A percentile compares a stretch with the other conserved stretches of the same genome.
phyloP scores from a whole-genome alignment of 2,113 vertebrate species.

The Petrocephalus zakoni region DNA sequence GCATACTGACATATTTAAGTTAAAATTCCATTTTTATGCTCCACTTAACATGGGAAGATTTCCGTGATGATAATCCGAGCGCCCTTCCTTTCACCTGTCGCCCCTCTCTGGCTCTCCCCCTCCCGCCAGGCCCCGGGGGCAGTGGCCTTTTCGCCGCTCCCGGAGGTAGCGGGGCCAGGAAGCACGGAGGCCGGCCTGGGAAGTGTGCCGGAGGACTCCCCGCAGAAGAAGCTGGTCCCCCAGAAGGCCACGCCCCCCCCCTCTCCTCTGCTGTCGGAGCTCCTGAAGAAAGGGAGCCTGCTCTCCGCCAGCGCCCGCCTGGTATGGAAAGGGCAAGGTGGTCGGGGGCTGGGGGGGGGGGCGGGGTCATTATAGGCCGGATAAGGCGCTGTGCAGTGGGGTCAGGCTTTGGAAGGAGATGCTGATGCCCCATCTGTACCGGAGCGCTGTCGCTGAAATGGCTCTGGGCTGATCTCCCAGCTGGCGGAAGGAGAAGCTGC shows the following conservation, averaged over 20 bases:
- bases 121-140: constrained; percentile 68
- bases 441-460: neutral
- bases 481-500: constrained; percentile 79
- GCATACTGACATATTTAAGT: neutral
- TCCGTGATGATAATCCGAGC: neutral
- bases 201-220: constrained; percentile 83
- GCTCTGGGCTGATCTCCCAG: constrained; percentile 61
- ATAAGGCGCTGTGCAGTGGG: neutral
- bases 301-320: constrained; percentile 91
- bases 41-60: neutral
- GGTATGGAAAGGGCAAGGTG: constrained; percentile 61
- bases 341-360: neutral
- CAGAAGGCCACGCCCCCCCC: constrained; percentile 95
- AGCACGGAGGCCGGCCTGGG: constrained; percentile 82
- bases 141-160: constrained; percentile 68
- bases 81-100: neutral
- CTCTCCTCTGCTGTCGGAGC: constrained; percentile 93
- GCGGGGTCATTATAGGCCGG: neutral
- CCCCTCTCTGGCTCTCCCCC: constrained; percentile 46
- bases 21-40: neutral
- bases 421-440: neutral
- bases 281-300: constrained; percentile 96
- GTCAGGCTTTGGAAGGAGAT: neutral
- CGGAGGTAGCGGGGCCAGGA: constrained; percentile 74
- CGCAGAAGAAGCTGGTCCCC: constrained; percentile 89